These are phyloP conservation scores for Cyprinodon variegatus DNA, from an alignment of 2,113 vertebrate genomes.

Conservation along the genomic window DNA sequence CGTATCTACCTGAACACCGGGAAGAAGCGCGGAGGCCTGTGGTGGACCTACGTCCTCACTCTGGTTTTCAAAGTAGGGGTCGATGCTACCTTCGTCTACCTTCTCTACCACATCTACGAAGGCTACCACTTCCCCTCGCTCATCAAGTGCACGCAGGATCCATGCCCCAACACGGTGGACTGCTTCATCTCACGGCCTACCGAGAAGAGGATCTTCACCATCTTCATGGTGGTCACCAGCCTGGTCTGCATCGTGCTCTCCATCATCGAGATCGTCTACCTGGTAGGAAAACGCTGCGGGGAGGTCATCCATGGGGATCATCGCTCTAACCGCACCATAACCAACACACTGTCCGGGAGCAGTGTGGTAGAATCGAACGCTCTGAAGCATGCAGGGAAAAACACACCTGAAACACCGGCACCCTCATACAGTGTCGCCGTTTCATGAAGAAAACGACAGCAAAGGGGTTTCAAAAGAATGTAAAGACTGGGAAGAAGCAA, in stretches of 20 bases:
- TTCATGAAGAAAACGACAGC: constrained; percentile 5
- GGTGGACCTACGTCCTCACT: constrained; percentile 95
- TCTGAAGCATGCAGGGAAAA: constrained; percentile 20
- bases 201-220: constrained; percentile 94
- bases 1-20: constrained; percentile 81
- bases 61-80: constrained; percentile 88
- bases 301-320: constrained; percentile 53
- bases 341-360: constrained; percentile 51
- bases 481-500: constrained; percentile 6
- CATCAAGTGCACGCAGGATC: constrained; percentile 85
- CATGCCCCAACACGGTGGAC: constrained; percentile 92
- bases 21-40: constrained; percentile 93
- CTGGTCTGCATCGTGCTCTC: constrained; percentile 87
- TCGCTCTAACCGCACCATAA: constrained; percentile 24
- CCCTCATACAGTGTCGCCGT: constrained; percentile 59
- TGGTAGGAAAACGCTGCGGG: constrained; percentile 84
- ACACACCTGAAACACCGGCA: constrained; percentile 25
- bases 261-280: constrained; percentile 86
- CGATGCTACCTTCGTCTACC: constrained; percentile 85
- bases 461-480: constrained; percentile 16
- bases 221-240: constrained; percentile 92
- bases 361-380: constrained; percentile 49
- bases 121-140: constrained; percentile 86
- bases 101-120: constrained; percentile 87
- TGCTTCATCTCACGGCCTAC: constrained; percentile 94